phyloP scores from a whole-genome alignment of 2,797 vertebrate species.

The Cuculus canorus region DNA sequence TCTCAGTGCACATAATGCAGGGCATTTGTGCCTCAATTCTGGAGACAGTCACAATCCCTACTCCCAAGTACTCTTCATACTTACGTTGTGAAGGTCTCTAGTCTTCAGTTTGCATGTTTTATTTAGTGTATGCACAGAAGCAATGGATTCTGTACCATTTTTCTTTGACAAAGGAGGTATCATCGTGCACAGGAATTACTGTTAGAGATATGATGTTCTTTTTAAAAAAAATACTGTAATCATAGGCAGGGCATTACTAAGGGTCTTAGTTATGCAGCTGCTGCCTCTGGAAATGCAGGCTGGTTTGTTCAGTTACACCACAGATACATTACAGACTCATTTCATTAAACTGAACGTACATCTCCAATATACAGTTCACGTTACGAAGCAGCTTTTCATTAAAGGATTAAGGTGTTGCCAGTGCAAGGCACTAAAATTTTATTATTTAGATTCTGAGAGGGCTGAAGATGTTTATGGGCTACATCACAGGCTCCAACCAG shows the following conservation, averaged over 20 bases:
- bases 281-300: conserved; percentile 16
- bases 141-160: neutral
- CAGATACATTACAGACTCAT: conserved; percentile 2
- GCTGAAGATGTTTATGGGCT: neutral
- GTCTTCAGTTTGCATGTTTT: neutral
- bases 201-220: neutral
- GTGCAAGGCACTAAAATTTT: conserved; percentile 11
- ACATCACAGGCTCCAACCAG: conserved; percentile 20
- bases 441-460: neutral
- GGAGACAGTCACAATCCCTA: neutral
- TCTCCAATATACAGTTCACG: conserved; percentile 28
- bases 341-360: conserved; percentile 47
- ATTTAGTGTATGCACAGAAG: neutral
- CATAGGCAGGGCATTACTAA: conserved; percentile 21
- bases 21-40: neutral
- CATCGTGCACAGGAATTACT: conserved; percentile 14
- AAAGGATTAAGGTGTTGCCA: conserved; percentile 45
- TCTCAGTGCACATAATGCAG: neutral
- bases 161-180: conserved; percentile 24
- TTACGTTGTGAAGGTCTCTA: neutral
- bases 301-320: conserved; percentile 27
- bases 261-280: neutral
- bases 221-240: conserved; percentile 38
- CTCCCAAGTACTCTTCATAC: neutral
- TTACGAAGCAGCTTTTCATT: conserved; percentile 42